Evolutionary conservation across 1,140 invertebrate genomes (phyloP), one percentile per base, ranked within the genome.

Genomic region (Zaprionus davidi): DNA sequence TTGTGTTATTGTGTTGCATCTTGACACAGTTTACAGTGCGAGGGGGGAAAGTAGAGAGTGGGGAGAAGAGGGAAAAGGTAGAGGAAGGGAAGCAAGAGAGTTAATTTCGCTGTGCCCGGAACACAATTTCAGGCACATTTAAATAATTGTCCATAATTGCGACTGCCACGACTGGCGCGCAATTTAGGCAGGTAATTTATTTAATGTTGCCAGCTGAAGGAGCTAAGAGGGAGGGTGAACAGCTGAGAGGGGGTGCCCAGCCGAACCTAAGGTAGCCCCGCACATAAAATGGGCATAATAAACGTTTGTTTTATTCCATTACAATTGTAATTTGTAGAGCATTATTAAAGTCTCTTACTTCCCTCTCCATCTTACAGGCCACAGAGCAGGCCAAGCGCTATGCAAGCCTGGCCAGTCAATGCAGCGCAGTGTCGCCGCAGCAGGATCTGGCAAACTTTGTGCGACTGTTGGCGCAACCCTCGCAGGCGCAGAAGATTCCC

Each of bases 341-440:
- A 46, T 46, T 46, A 46, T 46, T 46, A 11, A 46, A 46, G 3
- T 11, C 41, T 41, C 1, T 0, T 5, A 0, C 15, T 15, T 5
- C 6, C 1, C 41, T 2, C 6, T 44, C 2, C 15, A 1, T 5
- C 20, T 75, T 62, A 13, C 93, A 98, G 97, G 95, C 96, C 15
- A 94, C 94, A 67, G 96, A 97, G 84, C 96, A 97, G 87, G 94
- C 95, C 12, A 94, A 95, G 71, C 95, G 97, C 66, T 98, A 97
- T 93, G 96, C 96, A 76, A 95, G 94, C 7, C 93, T 98, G 34
- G 94, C 95, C 69, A 93, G 94, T 12, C 95, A 96, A 74, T 96
- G 96, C 76, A 94, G 95, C 59, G 94, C 94, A 6, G 95, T 97
- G 2, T 95, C 53, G 94, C 95, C 44, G 93, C 94, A 38, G 91